Base-by-base conservation (phyloP, 2,888 invertebrate species). In the Oligia strigilis region DNA sequence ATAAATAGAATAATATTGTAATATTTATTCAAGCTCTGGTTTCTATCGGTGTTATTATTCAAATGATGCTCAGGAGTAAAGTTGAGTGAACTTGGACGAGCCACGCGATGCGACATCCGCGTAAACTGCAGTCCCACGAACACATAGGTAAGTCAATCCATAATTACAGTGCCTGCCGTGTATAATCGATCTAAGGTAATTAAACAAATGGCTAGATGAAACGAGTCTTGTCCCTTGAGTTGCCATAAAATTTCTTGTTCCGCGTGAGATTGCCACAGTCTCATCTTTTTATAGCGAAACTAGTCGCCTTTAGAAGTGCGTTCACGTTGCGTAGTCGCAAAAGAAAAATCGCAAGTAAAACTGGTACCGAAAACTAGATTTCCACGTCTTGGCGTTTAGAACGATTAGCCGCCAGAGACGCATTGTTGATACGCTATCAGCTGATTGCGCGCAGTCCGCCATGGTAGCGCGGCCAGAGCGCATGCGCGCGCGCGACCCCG, bases 401-500 rank as follows among this genome's bases (percentile, higher is more conserved):
- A 93, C 93, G 95, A 96, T 96, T 96, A 95, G 95, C 91, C 91
- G 92, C 91, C 91, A 94, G 95, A 93, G 93, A 93, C 91, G 95
- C 93, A 94, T 96, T 96, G 96, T 96, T 96, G 97, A 97, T 97
- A 97, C 91, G 92, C 93, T 96, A 96, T 96, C 97, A 97, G 97
- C 96, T 96, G 96, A 93, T 95, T 92, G 93, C 90, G 92, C 95
- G 94, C 97, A 97, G 97, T 97, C 93, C 94, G 96, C 94, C 93
- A 95, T 96, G 95, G 95, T 94, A 93, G 92, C 94, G 95, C 97
- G 96, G 91, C 91, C 93, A 87, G 94, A 93, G 93, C 96, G 96
- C 96, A 95, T 95, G 96, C 96, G 95, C 93, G 93, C 90, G 88
- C 86, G 87, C 90, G 89, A 86, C 85, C 81, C 83, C 86, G 82